A percentile compares a stretch with the other conserved stretches of the same genome.
Evolutionary conservation across 2,888 invertebrate genomes (phyloP).

Genomic region (Drosophila austrosaltans): DNA sequence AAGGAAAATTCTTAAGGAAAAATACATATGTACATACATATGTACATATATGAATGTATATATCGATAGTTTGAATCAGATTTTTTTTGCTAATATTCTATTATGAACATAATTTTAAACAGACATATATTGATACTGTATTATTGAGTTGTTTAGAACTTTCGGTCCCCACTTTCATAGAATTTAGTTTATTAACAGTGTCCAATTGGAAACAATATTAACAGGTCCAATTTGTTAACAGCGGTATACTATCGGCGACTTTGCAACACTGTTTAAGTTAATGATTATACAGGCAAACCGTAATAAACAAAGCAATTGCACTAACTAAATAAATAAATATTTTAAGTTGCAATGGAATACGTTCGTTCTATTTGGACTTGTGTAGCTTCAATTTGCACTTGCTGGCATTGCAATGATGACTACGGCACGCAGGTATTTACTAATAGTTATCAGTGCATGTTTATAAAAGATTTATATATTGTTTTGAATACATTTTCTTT

Average conservation of each 20-base stretch:
- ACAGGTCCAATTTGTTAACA: neutral
- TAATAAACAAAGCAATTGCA: slow-evolving; percentile 12
- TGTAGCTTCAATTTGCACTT: slow-evolving; percentile 80
- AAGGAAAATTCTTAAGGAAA: neutral
- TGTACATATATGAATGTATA: no score
- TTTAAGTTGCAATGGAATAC: slow-evolving; percentile 76
- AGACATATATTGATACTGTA: no score
- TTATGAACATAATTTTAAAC: no score
- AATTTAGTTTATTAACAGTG: neutral
- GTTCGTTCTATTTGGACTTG: slow-evolving; percentile 80
- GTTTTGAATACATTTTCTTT: neutral
- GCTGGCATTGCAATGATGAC: slow-evolving; percentile 82
- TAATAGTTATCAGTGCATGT: neutral
- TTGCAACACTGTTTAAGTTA: slow-evolving; percentile 2
- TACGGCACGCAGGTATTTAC: slow-evolving; percentile 74
- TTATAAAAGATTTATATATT: neutral
- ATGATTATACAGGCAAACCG: slow-evolving; percentile 3
- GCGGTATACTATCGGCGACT: neutral
- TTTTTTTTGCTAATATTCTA: no score
- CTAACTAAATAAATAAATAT: slow-evolving; percentile 17
- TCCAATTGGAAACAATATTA: neutral
- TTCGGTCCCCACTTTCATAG: neutral
- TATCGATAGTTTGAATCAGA: neutral
- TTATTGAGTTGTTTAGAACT: no score
- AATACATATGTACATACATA: no score